Conservation (phyloP, 1,140 invertebrate genomes). For the Drosophila oshimai region DNA sequence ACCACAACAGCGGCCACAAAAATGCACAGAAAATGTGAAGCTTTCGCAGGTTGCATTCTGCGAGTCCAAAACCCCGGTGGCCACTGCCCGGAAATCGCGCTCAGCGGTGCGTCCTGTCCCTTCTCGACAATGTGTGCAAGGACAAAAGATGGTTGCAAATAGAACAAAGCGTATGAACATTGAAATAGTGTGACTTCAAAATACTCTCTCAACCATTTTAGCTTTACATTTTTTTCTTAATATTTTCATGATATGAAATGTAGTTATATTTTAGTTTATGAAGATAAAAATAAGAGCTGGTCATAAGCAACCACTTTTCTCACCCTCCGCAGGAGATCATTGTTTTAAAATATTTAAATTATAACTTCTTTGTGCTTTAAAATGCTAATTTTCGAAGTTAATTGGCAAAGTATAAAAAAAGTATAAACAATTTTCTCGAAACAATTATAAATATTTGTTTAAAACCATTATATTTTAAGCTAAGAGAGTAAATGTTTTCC, state of each 20-base stretch:
- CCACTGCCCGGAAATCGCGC: constrained; percentile 71
- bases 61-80: constrained; percentile 30
- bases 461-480: too few species aligned
- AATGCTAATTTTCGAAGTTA: too few species aligned
- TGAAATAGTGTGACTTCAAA: background rate
- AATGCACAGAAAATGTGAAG: constrained; percentile 6
- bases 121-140: constrained; percentile 53
- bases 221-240: background rate
- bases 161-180: background rate
- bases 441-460: background rate
- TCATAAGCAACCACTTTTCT: too few species aligned
- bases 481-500: too few species aligned
- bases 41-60: constrained; percentile 1
- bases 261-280: too few species aligned
- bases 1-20: constrained; percentile 28
- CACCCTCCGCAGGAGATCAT: too few species aligned
- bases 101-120: constrained; percentile 37
- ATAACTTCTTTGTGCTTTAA: too few species aligned
- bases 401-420: too few species aligned
- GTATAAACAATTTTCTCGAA: too few species aligned
- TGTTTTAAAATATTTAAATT: too few species aligned
- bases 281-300: too few species aligned
- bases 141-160: constrained; percentile 32
- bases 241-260: too few species aligned
- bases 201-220: background rate